Percentiles rank a stretch among this genome's conserved stretches.
Evolutionary conservation across 2,888 invertebrate genomes (phyloP).

Genomic region (Drosophila antonietae): DNA sequence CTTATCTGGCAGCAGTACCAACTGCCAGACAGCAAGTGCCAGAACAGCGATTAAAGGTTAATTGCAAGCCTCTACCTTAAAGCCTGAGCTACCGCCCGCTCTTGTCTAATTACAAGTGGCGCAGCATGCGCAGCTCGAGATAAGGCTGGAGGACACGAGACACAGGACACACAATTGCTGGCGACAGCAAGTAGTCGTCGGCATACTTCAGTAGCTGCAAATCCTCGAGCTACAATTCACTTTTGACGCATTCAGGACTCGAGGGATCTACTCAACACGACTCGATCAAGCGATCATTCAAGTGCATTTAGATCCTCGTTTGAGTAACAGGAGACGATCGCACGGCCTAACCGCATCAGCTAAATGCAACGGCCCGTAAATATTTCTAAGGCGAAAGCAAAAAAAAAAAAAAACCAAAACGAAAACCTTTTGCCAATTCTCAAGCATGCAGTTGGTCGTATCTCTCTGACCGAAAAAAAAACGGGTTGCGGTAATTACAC

Average conservation of each 20-base stretch:
- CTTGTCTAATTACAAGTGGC: constrained; percentile 44
- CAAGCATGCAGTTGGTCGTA: constrained; percentile 54
- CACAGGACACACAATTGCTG: constrained; percentile 18
- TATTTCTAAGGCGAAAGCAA: constrained; percentile 32
- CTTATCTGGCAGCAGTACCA: constrained; percentile 57
- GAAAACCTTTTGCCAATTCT: constrained; percentile 57
- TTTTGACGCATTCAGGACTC: constrained; percentile 70
- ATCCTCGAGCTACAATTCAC: constrained; percentile 77
- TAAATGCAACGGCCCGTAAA: constrained; percentile 69
- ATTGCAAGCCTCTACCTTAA: constrained; percentile 35
- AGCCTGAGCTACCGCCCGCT: background rate
- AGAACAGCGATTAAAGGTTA: constrained; percentile 69
- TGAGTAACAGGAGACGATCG: constrained; percentile 47
- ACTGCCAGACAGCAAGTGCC: constrained; percentile 53
- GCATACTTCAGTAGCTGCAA: constrained; percentile 70
- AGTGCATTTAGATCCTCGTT: constrained; percentile 75
- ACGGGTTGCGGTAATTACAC: constrained; percentile 65
- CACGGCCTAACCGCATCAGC: constrained; percentile 71
- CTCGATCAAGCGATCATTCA: constrained; percentile 67
- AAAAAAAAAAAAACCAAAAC: constrained; percentile 1
- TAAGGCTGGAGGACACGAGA: constrained; percentile 12
- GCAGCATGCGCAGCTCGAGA: constrained; percentile 33
- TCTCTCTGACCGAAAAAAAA: constrained; percentile 22
- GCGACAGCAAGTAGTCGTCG: constrained; percentile 64
- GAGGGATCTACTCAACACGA: constrained; percentile 15